These are phyloP conservation scores for Drosophila fuyamai DNA, from an alignment of 1,140 invertebrate species.

Conservation along the genomic window DNA sequence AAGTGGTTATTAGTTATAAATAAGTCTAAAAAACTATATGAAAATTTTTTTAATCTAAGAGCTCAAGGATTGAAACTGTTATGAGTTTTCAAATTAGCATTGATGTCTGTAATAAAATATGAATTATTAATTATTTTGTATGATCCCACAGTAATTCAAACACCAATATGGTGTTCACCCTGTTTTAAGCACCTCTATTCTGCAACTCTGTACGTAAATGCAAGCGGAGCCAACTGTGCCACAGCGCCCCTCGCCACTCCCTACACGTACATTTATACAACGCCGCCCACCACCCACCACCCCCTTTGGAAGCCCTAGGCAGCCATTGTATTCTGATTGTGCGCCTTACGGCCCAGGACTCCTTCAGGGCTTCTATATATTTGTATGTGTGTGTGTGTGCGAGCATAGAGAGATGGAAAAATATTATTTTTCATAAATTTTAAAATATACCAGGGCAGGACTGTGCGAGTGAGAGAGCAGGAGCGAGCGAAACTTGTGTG, in stretches of 20 bases:
- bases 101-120: too few relatives aligned
- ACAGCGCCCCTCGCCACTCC: not conserved
- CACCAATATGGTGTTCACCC: slow-evolving; percentile 38
- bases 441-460: slow-evolving; percentile 69
- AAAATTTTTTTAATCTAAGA: too few relatives aligned
- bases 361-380: slow-evolving; percentile 37
- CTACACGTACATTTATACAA: not conserved
- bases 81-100: too few relatives aligned
- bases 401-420: slow-evolving; percentile 69
- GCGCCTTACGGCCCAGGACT: slow-evolving; percentile 62
- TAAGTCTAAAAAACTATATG: too few relatives aligned
- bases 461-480: slow-evolving; percentile 10
- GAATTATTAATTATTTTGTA: too few relatives aligned
- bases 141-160: not conserved
- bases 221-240: slow-evolving; percentile 57
- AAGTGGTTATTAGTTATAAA: too few relatives aligned
- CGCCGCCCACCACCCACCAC: not conserved
- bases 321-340: slow-evolving; percentile 82
- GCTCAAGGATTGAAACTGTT: too few relatives aligned
- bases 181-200: slow-evolving; percentile 26
- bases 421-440: slow-evolving; percentile 84
- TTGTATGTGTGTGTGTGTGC: slow-evolving; percentile 24
- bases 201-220: slow-evolving; percentile 75
- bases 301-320: slow-evolving; percentile 42
- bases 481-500: slow-evolving; percentile 14